phyloP scores from a whole-genome alignment of 2,797 vertebrate species.

The Liparis tanakae region DNA sequence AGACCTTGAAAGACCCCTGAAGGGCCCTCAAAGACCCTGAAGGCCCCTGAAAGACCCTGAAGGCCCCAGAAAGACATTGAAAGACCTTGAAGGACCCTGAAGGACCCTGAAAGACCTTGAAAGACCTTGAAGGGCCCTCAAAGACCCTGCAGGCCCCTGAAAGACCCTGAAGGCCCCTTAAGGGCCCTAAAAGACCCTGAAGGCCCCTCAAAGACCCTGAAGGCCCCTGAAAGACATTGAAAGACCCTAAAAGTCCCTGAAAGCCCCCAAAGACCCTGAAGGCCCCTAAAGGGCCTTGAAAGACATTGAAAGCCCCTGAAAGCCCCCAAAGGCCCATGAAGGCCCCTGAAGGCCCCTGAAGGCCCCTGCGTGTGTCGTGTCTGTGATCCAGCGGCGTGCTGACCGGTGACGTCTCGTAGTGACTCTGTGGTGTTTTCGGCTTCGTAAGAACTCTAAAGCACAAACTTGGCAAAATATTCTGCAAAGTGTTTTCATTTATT shows the following conservation, averaged over 20 bases:
- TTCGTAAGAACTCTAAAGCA: constrained; percentile 73
- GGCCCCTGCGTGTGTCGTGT: constrained; percentile 52
- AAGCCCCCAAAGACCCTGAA: constrained; percentile 38
- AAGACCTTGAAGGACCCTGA: constrained; percentile 43
- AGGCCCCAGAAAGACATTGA: too few species aligned
- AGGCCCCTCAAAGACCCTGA: constrained; percentile 42
- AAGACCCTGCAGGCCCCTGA: constrained; percentile 18
- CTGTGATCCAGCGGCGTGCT: constrained; percentile 68
- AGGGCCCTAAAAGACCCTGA: neutral
- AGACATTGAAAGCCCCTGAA: constrained; percentile 38
- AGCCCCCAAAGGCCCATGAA: neutral
- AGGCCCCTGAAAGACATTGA: too few species aligned
- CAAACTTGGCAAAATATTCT: constrained; percentile 59
- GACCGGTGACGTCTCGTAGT: constrained; percentile 72
- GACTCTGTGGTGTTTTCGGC: constrained; percentile 73
- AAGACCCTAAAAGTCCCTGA: neutral
- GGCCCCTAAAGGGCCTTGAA: neutral
- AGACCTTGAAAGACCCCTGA: neutral
- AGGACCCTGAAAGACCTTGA: too few species aligned
- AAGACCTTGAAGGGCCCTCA: too few species aligned
- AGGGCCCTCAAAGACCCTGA: constrained; percentile 42
- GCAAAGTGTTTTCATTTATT: constrained; percentile 35
- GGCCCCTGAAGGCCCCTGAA: constrained; percentile 41
- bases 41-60: neutral
- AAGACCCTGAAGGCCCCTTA: constrained; percentile 27